Evolutionary conservation across 2,113 vertebrate genomes (phyloP), one percentile per base, ranked within the genome.

Genomic region (Nettapus auritus): DNA sequence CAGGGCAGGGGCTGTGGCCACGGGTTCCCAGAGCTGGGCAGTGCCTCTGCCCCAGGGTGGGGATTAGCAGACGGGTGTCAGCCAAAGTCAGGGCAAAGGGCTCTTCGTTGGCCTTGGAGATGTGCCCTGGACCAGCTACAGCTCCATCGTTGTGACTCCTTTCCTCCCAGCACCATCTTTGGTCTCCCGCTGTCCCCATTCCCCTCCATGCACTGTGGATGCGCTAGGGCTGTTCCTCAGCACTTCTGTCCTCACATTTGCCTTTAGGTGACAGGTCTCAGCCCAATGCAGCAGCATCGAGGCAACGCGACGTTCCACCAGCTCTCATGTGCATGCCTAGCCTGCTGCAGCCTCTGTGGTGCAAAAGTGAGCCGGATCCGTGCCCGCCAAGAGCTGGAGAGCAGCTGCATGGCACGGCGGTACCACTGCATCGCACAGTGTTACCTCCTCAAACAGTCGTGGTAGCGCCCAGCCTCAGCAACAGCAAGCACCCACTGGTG

Each of bases 291-390:
- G 4, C 60, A 23, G 40, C 60, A 17, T 0, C 5, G 55, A 74
- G 23, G 23, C 44, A 57, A 57, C 0, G 3, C 21, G n/a, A 23
- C 2, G 1, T 40, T 55, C 59, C 59, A 13, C 16, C 42, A 46
- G 44, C 52, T 59, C 19, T 42, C 3, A 21, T 19, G n/a, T 7
- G 50, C 11, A 20, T 18, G 46, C 31, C 20, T 0, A 2, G 22
- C 19, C 18, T 2, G 1, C 53, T 16, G 34, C 16, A 5, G 20
- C 11, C 69, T 50, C 69, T 44, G 21, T 4, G 2, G 10, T 31
- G 60, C 0, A 0, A 60, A 44, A n/a, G 7, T 5, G 19, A 46
- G 56, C 14, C 0, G 3, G 31, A 21, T 36, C 38, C 3, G 0
- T 4, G 19, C 23, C 57, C 7, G 23, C 50, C 18, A 56, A 12